phyloP scores from a whole-genome alignment of 2,797 vertebrate species.

The Oceanodroma leucorhoa region DNA sequence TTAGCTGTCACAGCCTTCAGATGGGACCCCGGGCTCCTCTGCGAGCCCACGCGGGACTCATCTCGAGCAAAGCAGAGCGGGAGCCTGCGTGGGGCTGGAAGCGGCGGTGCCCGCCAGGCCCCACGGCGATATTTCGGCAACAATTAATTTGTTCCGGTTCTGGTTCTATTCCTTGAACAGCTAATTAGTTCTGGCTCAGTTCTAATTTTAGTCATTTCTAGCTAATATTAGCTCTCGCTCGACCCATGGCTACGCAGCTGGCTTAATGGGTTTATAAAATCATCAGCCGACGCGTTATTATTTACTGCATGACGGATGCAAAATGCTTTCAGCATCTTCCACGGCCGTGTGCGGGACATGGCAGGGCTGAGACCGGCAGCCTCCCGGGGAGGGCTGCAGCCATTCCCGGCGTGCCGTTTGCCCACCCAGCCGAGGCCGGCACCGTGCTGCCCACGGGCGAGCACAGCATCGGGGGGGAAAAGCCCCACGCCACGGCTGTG shows the following conservation, averaged over 20 bases:
- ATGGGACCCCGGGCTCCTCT: not conserved
- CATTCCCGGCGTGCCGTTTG: not conserved
- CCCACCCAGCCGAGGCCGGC: not conserved
- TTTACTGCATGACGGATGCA: not conserved
- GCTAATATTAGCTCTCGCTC: constrained; percentile 40
- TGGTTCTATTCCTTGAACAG: constrained; percentile 44
- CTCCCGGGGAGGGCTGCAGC: not conserved
- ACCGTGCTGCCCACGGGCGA: rapidly evolving
- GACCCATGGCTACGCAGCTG: not conserved
- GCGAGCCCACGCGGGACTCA: not conserved
- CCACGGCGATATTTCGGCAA: not conserved
- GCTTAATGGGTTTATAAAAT: not conserved
- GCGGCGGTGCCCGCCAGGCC: not conserved
- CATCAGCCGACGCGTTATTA: not conserved
- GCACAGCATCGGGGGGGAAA: rapidly evolving
- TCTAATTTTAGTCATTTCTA: constrained; percentile 45
- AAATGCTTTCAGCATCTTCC: not conserved
- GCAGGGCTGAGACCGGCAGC: not conserved
- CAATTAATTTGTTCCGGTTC: constrained; percentile 65
- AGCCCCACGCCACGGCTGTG: not conserved
- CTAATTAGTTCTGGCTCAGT: constrained; percentile 48
- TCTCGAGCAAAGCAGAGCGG: not conserved
- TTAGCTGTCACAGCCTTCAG: not conserved
- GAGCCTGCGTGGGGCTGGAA: not conserved
- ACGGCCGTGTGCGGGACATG: rapidly evolving